Evolutionary conservation across 2,797 vertebrate genomes (phyloP).

Genomic region (Aythya fuligula): DNA sequence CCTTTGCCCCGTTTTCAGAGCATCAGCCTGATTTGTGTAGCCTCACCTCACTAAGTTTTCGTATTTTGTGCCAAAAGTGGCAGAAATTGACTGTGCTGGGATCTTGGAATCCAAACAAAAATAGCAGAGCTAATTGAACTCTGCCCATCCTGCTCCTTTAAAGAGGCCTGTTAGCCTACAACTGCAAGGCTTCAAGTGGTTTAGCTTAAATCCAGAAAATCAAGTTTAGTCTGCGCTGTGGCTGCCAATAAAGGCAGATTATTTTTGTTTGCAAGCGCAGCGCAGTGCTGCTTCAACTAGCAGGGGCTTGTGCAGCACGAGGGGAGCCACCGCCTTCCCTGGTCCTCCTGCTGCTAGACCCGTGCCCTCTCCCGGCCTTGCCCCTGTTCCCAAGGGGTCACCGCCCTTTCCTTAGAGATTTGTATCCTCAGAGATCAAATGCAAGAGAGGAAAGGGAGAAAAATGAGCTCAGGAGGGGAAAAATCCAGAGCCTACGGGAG

Average conservation of each 20-base stretch:
- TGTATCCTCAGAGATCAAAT: no score
- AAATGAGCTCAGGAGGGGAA: rapidly evolving
- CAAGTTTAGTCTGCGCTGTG: not conserved
- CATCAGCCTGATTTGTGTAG: not conserved
- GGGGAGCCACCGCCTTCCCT: not conserved
- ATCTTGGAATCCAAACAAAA: not conserved
- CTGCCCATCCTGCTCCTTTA: not conserved
- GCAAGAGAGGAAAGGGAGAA: not conserved
- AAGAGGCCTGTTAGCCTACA: not conserved
- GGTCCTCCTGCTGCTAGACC: not conserved
- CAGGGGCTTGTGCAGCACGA: not conserved
- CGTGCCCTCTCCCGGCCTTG: not conserved
- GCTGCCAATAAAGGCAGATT: not conserved
- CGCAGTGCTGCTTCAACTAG: not conserved
- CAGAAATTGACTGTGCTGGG: not conserved
- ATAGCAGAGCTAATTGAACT: rapidly evolving
- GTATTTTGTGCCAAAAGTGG: not conserved
- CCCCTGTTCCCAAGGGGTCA: not conserved
- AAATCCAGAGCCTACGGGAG: rapidly evolving
- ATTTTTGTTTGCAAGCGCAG: not conserved
- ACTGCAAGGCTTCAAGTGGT: not conserved
- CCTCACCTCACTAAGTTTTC: not conserved
- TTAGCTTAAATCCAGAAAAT: not conserved
- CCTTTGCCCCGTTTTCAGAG: not conserved
- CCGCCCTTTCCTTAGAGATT: not conserved